Evolutionary conservation across 1,140 invertebrate genomes (phyloP), one percentile per base, ranked within the genome.

Genomic region (Medauroidea extradentata): DNA sequence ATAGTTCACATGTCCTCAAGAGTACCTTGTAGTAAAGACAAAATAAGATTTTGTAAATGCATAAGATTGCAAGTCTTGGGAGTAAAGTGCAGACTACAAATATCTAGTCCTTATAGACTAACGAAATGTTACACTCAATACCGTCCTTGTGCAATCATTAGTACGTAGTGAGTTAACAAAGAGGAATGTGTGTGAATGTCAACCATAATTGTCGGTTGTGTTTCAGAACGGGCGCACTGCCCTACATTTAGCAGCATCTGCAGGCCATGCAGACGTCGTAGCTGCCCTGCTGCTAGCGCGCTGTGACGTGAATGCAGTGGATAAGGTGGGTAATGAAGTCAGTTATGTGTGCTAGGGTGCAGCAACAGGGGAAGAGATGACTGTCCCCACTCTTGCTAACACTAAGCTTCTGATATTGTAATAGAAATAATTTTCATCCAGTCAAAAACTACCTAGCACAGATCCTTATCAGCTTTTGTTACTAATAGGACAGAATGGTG

Each of bases 191-290:
- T 7, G 5, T 13, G 13, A 14, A 13, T 41, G 16, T 14, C 13
- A 13, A 41, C 16, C 13, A 13, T 41, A 41, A 14, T 41, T 1
- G 13, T 14, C 13, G 13, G 13, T 41, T 13, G 19, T 19, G 9
- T 53, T 55, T 21, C 70, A 81, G 73, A 75, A 78, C 64, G 78
- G 78, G 16, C 65, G 78, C 18, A 79, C 75, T n/a, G 76, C 76
- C 3, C 65, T 81, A 0, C 79, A 81, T 63, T 69, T 78, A 53
- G 76, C 79, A 24, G 72, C 77, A 23, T 63, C 77, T 19, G 77
- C 75, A 62, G 79, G 79, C 2, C 73, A 74, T 60, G 53, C 70
- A 25, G 74, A 81, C 29, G 69, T 75, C 5, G 74, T 76, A 29
- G 70, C 71, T 46, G 69, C 71, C 50, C 69, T 81, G 39, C 55